Evolutionary conservation across 2,797 vertebrate genomes (phyloP).

Genomic region (Spinus pinus): DNA sequence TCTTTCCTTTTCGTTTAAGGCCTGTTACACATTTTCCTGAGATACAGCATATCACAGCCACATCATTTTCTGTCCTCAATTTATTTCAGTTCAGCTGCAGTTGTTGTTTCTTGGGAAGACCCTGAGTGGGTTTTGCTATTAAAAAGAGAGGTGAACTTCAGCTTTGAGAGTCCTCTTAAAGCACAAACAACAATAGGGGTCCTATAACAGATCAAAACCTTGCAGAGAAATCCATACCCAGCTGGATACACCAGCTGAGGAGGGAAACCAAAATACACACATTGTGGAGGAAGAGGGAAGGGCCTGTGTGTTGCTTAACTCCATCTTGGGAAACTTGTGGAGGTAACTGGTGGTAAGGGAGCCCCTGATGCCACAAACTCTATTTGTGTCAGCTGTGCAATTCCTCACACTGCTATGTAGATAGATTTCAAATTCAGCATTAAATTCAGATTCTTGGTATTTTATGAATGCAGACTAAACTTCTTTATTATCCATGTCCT

Average conservation of each 20-base stretch:
- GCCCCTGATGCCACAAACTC: not conserved
- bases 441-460: conserved; percentile 49
- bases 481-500: conserved; percentile 49
- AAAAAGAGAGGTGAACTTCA: not conserved
- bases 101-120: not conserved
- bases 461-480: conserved; percentile 45
- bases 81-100: not conserved
- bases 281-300: fast-evolving
- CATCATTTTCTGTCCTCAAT: not conserved
- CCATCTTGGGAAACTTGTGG: not conserved
- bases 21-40: not conserved
- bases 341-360: not conserved
- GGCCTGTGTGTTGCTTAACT: not conserved
- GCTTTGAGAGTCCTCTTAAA: not conserved
- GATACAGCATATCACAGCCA: not conserved
- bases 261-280: not conserved
- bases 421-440: conserved; percentile 28
- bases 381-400: conserved; percentile 31
- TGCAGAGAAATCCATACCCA: not conserved
- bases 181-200: not conserved
- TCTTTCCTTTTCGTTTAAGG: not conserved
- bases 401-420: not conserved
- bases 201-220: not conserved
- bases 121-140: not conserved
- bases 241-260: not conserved